These are phyloP conservation scores for Melangyna quadrimaculata DNA, from an alignment of 2,888 invertebrate species.

Conservation along the genomic window DNA sequence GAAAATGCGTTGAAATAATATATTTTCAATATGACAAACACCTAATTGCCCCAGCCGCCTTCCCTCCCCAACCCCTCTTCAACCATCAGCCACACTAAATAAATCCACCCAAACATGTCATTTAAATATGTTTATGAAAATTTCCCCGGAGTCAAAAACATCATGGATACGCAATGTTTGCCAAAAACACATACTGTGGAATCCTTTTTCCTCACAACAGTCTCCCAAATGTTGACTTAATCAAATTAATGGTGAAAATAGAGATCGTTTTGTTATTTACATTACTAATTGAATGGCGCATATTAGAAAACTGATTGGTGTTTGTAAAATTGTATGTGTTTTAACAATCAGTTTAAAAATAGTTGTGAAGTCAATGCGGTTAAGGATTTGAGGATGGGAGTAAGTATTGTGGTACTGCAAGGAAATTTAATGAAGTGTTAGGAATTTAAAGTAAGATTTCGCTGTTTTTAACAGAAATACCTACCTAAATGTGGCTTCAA, in stretches of 20 bases:
- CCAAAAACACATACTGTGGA: neutral
- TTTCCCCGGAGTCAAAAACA: neutral
- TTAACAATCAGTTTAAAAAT: conserved; percentile 48
- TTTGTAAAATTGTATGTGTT: conserved; percentile 50
- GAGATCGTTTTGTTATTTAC: conserved; percentile 67
- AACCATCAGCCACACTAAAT: neutral
- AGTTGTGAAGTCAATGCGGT: neutral
- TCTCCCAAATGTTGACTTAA: conserved; percentile 69
- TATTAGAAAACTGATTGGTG: conserved; percentile 66
- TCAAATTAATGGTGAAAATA: conserved; percentile 69
- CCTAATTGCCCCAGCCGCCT: conserved; percentile 55
- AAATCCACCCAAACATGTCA: neutral
- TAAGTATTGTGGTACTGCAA: neutral
- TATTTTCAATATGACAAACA: conserved; percentile 62
- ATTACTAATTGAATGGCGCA: conserved; percentile 66
- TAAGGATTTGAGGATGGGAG: neutral
- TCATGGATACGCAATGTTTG: neutral
- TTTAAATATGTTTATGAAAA: conserved; percentile 50
- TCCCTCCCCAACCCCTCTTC: neutral
- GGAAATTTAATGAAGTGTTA: conserved; percentile 6
- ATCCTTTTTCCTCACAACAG: no score
- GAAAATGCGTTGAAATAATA: conserved; percentile 29
- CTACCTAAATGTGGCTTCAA: no score
- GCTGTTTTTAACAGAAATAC: no score
- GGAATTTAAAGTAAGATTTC: conserved; percentile 16